These are phyloP conservation scores for Drosophila setosimentum DNA, from an alignment of 2,888 invertebrate genomes.

Conservation along the genomic window DNA sequence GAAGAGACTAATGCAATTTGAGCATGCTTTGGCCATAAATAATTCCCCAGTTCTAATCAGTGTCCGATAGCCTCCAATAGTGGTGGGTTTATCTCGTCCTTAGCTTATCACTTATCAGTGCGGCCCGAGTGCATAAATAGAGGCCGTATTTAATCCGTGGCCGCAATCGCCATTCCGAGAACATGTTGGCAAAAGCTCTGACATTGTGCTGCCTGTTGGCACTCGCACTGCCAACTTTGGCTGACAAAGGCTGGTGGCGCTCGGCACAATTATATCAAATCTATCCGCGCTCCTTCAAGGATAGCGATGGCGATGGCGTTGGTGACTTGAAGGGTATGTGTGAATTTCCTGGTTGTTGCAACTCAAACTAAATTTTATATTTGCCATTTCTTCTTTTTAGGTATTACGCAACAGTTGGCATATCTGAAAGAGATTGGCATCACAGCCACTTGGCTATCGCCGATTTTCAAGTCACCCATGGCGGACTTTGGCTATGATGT, in stretches of 20 bases:
- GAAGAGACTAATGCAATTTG: background rate
- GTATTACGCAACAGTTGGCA: slow-evolving; percentile 87
- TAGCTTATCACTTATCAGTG: slow-evolving; percentile 32
- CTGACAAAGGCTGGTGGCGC: slow-evolving; percentile 90
- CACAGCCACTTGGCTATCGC: slow-evolving; percentile 90
- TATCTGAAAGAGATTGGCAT: slow-evolving; percentile 90
- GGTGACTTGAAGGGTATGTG: slow-evolving; percentile 92
- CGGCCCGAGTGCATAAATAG: slow-evolving; percentile 59
- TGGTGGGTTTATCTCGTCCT: slow-evolving; percentile 45
- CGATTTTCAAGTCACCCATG: slow-evolving; percentile 91
- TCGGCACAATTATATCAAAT: slow-evolving; percentile 93
- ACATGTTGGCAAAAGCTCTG: slow-evolving; percentile 46
- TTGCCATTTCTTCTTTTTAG: slow-evolving; percentile 79
- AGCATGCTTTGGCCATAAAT: slow-evolving; percentile 45
- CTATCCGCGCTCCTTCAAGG: slow-evolving; percentile 93
- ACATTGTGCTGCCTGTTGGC: slow-evolving; percentile 54
- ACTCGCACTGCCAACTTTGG: slow-evolving; percentile 48
- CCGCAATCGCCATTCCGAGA: slow-evolving; percentile 34
- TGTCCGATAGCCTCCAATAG: slow-evolving; percentile 31
- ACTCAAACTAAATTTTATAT: background rate
- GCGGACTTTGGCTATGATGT: slow-evolving; percentile 93
- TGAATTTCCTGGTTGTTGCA: accelerated
- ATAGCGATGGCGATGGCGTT: slow-evolving; percentile 92
- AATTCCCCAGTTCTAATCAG: slow-evolving; percentile 54
- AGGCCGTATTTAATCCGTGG: slow-evolving; percentile 43